These are phyloP conservation scores for Drosophila mayri DNA, from an alignment of 1,140 invertebrate genomes.

Conservation along the genomic window DNA sequence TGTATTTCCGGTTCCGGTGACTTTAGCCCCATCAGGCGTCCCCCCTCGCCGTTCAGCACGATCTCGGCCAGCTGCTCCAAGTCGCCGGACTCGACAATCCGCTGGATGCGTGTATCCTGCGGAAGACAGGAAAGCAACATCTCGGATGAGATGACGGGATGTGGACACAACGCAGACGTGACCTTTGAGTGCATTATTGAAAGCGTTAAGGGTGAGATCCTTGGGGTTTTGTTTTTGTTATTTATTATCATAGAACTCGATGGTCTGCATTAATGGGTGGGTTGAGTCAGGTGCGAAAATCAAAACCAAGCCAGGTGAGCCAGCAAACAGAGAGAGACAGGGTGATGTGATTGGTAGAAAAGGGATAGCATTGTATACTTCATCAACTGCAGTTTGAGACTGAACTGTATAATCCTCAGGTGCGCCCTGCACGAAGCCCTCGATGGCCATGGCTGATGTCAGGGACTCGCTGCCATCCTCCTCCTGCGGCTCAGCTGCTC, in stretches of 20 bases:
- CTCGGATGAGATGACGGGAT: neutral
- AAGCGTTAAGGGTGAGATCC: slow-evolving; percentile 27
- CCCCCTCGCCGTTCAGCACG: slow-evolving; percentile 94
- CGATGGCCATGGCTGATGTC: slow-evolving; percentile 86
- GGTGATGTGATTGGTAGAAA: slow-evolving; percentile 40
- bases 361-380: slow-evolving; percentile 75
- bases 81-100: slow-evolving; percentile 90
- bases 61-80: slow-evolving; percentile 95
- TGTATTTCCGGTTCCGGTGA: slow-evolving; percentile 93
- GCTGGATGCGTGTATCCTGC: slow-evolving; percentile 87
- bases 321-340: slow-evolving; percentile 18
- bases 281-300: slow-evolving; percentile 15
- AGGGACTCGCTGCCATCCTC: slow-evolving; percentile 75
- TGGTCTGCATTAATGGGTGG: slow-evolving; percentile 31
- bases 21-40: slow-evolving; percentile 90
- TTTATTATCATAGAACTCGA: slow-evolving; percentile 7
- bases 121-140: slow-evolving; percentile 19
- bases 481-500: slow-evolving; percentile 20
- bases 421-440: slow-evolving; percentile 88
- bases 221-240: neutral
- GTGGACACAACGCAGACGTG: neutral
- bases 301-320: slow-evolving; percentile 28
- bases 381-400: slow-evolving; percentile 85
- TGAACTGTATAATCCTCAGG: slow-evolving; percentile 86
- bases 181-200: slow-evolving; percentile 18